Base-by-base conservation (phyloP, 2,888 invertebrate genomes). In the Platypus cylindrus region DNA sequence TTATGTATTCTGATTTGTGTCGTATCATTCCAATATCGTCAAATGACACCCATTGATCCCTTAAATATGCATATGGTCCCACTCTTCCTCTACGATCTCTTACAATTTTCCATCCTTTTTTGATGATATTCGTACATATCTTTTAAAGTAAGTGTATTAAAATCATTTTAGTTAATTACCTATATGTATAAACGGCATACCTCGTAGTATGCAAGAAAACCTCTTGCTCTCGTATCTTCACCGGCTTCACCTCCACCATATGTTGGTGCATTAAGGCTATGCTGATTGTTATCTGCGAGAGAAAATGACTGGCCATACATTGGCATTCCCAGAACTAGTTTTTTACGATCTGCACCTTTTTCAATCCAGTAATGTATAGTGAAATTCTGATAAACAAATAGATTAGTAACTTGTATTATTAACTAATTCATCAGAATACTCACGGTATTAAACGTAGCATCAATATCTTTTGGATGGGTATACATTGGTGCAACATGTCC, bases 11-110 rank as follows among this genome's bases (percentile, higher is more conserved):
- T 3, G 86, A 77, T 60, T 91, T 91, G 48, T 83, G 77, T 17
- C 75, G 69, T 13, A 86, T 75, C 75, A 87, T 89, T 20, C 73
- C 71, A 20, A 78, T 73, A 56, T 93, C 91, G 53, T 93, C 93
- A 51, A 87, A 93, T 5, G 87, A 85, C 4, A 90, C 90, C 91
- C 91, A 93, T 52, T 93, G 91, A 55, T 89, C 85, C 15, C 78
- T 68, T 38, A 69, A 63, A 45, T 78, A 80, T 0, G 90, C 86
- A 53, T 87, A 90, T 0, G 91, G 91, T 0, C 90, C 91, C 63
- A 90, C 86, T 14, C 84, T 68, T 28, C 84, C 80, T 33, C 79
- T 71, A 0, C 75, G 70, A 54, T 90, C 87, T 36, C 82, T 71
- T 1, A 79, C 73, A 5, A 62, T 77, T 22, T 71, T 71, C 85